Evolutionary conservation across 1,140 invertebrate species (phyloP), one percentile per base, ranked within the genome.

Genomic region (Habropoda laboriosa): DNA sequence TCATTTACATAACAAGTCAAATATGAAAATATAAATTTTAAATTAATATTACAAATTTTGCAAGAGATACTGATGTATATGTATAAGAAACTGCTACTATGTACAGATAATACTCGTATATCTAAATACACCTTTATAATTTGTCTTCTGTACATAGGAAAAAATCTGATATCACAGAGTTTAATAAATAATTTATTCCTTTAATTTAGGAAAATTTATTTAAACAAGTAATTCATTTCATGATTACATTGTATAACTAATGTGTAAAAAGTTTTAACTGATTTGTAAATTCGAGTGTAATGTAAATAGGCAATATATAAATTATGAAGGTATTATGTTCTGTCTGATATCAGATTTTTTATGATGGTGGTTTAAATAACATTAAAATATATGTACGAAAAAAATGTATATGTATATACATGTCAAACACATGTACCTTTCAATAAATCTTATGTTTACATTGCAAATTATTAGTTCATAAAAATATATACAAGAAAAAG

Each of bases 401-500:
- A 57, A 61, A 49, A 45, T 66, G 38, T 79, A 75, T 60, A 53
- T 82, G 64, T 75, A 75, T 51, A 75, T 75, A 70, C 64, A 82
- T 82, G 68, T 75, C 30, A 21, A 45, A 51, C 24, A 53, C n/a
- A 71, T 84, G 75, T 81, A 85, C 42, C 70, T 75, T 85, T 80
- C 72, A 86, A 84, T 86, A 86, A 83, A 87, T 76, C 49, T 76
- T 72, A 55, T 71, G 58, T 82, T 70, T 60, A 51, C 60, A 85
- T 66, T 51, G 51, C 13, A 77, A 42, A 18, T 18, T 1, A 7
- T 35, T 51, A 45, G 18, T 45, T 63, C 18, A 77, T 42, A 51
- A 5, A 66, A 10, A 8, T 64, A 66, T 42, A 30, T 51, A 66
- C 27, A 35, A 13, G 12, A 58, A 40, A 13, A 47, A 13, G 13